Evolutionary conservation across 2,797 vertebrate genomes (phyloP).

Genomic region (Buceros bicornis): DNA sequence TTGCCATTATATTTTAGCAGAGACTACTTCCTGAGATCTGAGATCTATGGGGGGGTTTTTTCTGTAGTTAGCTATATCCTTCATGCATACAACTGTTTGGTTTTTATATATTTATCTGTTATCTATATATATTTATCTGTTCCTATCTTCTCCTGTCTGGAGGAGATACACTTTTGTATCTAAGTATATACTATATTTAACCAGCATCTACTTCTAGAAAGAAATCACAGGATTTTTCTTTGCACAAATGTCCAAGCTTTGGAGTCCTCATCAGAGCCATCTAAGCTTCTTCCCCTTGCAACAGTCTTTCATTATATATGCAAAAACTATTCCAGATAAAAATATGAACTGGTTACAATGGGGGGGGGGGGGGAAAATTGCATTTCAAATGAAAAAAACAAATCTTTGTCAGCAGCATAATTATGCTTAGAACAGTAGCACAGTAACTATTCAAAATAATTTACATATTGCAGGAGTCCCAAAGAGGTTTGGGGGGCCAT

Average conservation of each 20-base stretch:
- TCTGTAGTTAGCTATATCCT: background rate
- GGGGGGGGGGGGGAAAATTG: rapidly evolving
- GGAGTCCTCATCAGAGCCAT: background rate
- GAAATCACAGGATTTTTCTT: background rate
- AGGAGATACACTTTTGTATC: background rate
- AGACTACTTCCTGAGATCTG: background rate
- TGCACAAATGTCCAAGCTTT: background rate
- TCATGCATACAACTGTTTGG: background rate
- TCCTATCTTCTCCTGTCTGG: background rate
- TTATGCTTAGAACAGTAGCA: background rate
- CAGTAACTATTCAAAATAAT: background rate
- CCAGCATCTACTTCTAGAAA: background rate
- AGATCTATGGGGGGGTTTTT: too few relatives aligned
- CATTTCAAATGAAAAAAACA: too few relatives aligned
- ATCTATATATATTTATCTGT: background rate
- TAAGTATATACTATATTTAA: background rate
- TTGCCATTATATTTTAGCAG: background rate
- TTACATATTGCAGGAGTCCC: background rate
- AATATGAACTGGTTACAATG: background rate
- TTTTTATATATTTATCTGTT: background rate
- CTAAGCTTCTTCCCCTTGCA: background rate
- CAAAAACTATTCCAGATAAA: background rate
- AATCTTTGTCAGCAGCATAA: background rate
- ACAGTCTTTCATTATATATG: background rate
- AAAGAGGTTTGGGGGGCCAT: background rate